Percentiles rank a stretch among this genome's conserved stretches.
Conservation (phyloP, 2,888 invertebrate species). For the Balanococcus diminutus region DNA sequence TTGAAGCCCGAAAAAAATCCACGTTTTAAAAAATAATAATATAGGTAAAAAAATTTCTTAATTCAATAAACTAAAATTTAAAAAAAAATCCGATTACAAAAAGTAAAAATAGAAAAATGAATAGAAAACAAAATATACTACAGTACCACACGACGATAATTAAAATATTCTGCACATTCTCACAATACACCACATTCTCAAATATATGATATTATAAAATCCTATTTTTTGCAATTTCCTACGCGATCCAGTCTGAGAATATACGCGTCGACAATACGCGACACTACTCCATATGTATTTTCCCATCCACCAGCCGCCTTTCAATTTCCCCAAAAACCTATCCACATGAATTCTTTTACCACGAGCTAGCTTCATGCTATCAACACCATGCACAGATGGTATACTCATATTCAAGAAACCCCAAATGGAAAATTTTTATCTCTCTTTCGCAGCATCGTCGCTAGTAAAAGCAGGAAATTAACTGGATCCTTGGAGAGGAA, state of each 20-base stretch:
- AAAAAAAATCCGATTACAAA: too few species aligned
- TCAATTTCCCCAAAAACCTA: constrained; percentile 24
- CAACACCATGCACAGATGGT: not conserved
- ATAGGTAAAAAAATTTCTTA: too few species aligned
- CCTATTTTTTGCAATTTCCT: not conserved
- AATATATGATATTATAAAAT: not conserved
- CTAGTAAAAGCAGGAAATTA: constrained; percentile 37
- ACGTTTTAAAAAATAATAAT: too few species aligned
- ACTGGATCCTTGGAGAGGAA: constrained; percentile 27
- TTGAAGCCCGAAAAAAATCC: too few species aligned
- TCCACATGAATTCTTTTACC: constrained; percentile 13
- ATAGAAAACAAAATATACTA: too few species aligned
- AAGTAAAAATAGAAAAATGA: too few species aligned
- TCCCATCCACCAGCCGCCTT: not conserved
- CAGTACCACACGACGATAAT: too few species aligned
- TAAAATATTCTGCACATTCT: too few species aligned
- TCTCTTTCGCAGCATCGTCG: constrained; percentile 23
- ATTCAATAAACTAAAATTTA: too few species aligned
- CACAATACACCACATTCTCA: too few species aligned
- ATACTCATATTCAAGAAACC: constrained; percentile 4
- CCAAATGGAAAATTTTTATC: constrained; percentile 16
- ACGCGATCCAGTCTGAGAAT: not conserved
- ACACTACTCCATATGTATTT: not conserved
- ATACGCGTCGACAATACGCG: not conserved
- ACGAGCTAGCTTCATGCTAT: not conserved